These are phyloP conservation scores for Macrotrachela quadricornifera DNA, from an alignment of 1,140 invertebrate species.

Conservation along the genomic window DNA sequence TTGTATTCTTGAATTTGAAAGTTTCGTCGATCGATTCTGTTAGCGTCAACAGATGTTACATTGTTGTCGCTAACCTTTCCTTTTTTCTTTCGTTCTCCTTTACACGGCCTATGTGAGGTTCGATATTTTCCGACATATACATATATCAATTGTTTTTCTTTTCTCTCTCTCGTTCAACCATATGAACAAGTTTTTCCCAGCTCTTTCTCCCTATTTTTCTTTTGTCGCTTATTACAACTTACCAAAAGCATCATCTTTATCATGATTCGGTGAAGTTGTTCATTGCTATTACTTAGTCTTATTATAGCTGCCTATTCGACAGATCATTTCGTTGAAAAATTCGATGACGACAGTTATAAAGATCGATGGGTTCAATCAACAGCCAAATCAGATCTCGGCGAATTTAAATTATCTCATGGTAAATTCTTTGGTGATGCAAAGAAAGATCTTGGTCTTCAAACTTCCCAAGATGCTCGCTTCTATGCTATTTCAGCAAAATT, in stretches of 20 bases:
- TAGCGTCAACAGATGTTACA: no score
- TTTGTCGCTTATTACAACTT: background rate
- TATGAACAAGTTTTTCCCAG: background rate
- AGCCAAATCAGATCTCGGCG: constrained; percentile 36
- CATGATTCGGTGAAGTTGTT: background rate
- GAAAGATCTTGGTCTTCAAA: constrained; percentile 83
- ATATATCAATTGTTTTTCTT: no score
- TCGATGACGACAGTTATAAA: background rate
- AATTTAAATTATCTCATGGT: constrained; percentile 67
- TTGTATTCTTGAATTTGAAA: no score
- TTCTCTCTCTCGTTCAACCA: no score
- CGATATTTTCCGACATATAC: no score
- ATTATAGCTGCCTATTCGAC: background rate
- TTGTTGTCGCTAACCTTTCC: no score
- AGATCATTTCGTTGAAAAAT: constrained; percentile 1
- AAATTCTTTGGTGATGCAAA: constrained; percentile 86
- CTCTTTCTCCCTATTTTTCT: background rate
- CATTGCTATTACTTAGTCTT: background rate
- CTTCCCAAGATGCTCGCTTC: constrained; percentile 84
- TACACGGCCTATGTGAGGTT: no score
- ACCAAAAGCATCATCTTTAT: background rate
- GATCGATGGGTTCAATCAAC: constrained; percentile 4
- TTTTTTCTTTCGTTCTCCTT: no score
- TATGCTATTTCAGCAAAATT: constrained; percentile 86
- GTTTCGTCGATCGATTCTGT: no score